Evolutionary conservation across 2,888 invertebrate genomes (phyloP), one percentile per base, ranked within the genome.

Genomic region (Drosophila affinis): DNA sequence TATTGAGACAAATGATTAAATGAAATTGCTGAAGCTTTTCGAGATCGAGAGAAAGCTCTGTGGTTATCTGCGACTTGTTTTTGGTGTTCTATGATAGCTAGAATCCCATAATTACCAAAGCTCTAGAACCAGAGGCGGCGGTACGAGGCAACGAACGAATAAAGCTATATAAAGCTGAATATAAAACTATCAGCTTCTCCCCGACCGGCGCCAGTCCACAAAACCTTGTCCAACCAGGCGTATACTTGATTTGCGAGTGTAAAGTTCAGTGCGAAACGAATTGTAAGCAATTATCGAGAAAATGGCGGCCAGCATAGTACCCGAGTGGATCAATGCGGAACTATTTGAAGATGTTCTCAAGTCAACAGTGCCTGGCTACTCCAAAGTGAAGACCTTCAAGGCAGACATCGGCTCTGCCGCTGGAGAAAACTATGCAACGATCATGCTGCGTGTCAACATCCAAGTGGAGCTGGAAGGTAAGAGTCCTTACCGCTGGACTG

Each of bases 341-440:
- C 29, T 61, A 1, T 83, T 87, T 34, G 67, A 72, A 9, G 75
- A 79, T 48, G 55, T 76, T 1, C 62, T 88, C 0, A 65, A 74
- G 29, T 62, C 70, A 1, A 70, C 58, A 18, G 68, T 88, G 5
- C 44, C 65, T 14, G 77, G 75, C 0, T 84, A 73, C 18, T 54
- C 62, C 5, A 78, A 74, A 55, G 72, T 83, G 0, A 73, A 64
- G 27, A 77, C 39, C 17, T 79, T 87, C 3, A 78, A 69, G 24
- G 44, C 70, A 14, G 52, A 18, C 7, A 72, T 72, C 1, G 91
- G 89, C 10, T 59, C 76, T 4, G 78, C 71, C 3, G 77, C 84
- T 0, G 91, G 91, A 0, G 91, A 92, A 64, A 91, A 91, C 63
- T 91, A 88, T 72, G 76, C 87, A n/a, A 90, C 91, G 0, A 55